Base-by-base conservation (phyloP, 2,113 vertebrate species). In the Zeus faber region DNA sequence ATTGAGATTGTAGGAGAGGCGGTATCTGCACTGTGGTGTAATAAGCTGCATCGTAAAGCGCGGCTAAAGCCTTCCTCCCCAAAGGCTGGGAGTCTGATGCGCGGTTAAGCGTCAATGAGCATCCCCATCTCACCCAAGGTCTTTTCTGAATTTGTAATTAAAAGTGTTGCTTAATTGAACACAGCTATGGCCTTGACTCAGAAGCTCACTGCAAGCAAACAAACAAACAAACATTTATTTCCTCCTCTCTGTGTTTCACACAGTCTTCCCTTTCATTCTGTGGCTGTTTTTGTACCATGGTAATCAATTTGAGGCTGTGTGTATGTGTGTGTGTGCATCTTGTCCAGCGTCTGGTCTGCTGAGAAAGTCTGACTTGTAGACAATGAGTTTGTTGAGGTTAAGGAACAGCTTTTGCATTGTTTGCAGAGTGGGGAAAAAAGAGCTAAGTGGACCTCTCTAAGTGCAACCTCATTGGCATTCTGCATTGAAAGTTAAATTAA, bases 121-220 rank as follows among this genome's bases (percentile, higher is more conserved):
- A 23, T 20, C 2, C 31, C 44, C 37, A 23, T 13, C 49, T 46
- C 46, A 58, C 51, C 55, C 22, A 47, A 58, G 59, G 49, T 49
- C 58, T 68, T 49, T 51, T 57, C 49, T 25, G 65, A 63, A 60
- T 61, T 53, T 46, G 37, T 49, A 44, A 60, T 55, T 67, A 64
- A 54, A 57, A 65, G 31, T 52, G 46, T 65, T 56, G 55, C 33
- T 37, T 10, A 13, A 37, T 37, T 14, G 54, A 51, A 41, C 24
- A 20, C 41, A 24, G 49, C 23, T 51, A 35, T 23, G 40, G 7
- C 47, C 26, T 35, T 27, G 24, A 46, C 54, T 55, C 33, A 24
- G 9, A 17, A 9, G 24, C 44, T 52, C 7, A 46, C 31, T 23
- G 27, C 37, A 44, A 62, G n/a, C n/a, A n/a, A n/a, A n/a, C n/a